Evolutionary conservation across 2,888 invertebrate species (phyloP), one percentile per base, ranked within the genome.

Genomic region (Catotricha subobsoleta): DNA sequence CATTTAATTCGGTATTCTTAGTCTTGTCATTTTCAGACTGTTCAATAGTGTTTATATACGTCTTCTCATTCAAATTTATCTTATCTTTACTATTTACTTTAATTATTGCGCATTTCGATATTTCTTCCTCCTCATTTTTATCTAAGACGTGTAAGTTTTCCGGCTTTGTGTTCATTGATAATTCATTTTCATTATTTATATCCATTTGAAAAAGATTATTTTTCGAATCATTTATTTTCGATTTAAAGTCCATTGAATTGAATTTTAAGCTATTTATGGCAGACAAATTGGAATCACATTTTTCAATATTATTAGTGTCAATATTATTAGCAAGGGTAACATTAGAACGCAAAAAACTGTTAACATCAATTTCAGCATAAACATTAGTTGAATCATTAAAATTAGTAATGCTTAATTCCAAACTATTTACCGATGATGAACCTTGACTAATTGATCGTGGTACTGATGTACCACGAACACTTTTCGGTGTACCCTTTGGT

Each of bases 341-440:
- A n/a, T 41, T 44, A 28, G 31, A 35, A 41, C 38, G 33, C 30
- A 44, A 37, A 20, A 39, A 20, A 43, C 29, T 25, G 42, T 36
- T 34, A 28, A 31, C 20, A 36, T 45, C 40, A 41, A 43, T 45
- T 31, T 45, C 45, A 38, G 41, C 40, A 31, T 45, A 44, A 28
- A 41, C 39, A 21, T 45, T 44, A 42, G 23, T 41, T 25, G 20
- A 28, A n/a, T 18, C 13, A 38, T 23, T 27, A 10, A 39, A 25
- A 41, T 28, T 23, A 30, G 16, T 25, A 29, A 21, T 18, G 9
- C 28, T 37, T 34, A 50, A 48, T 41, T 42, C 41, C 18, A 54
- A 50, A 48, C 51, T 58, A 63, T 57, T 63, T 64, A 63, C 63
- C 62, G 61, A 57, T 46, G 63, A 48, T 37, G 61, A 61, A 51